Percentiles rank a stretch among this genome's conserved stretches.
Evolutionary conservation across 2,888 invertebrate species (phyloP).

Genomic region (Pardosa pseudoannulata): DNA sequence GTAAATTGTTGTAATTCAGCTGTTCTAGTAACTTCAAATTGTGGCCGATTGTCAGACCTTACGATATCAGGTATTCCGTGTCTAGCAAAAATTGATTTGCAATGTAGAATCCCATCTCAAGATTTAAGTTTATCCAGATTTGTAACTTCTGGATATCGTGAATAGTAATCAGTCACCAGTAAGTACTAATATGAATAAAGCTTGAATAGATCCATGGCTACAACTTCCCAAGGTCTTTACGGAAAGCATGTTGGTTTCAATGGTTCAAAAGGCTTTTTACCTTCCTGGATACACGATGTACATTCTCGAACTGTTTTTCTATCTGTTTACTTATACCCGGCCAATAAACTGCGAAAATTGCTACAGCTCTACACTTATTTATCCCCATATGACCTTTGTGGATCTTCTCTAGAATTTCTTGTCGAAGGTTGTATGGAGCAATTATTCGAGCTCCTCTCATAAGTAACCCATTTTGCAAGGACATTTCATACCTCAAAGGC

Average conservation of each 20-base stretch:
- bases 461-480: constrained; percentile 28
- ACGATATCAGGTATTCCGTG: not conserved
- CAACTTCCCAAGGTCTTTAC: constrained; percentile 73
- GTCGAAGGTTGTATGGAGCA: not conserved
- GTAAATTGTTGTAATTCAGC: not conserved
- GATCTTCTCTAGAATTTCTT: not conserved
- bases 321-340: not conserved
- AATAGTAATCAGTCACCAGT: not conserved
- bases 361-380: not conserved
- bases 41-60: no score
- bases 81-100: not conserved
- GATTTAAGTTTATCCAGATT: not conserved
- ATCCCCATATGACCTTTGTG: not conserved
- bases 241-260: constrained; percentile 69
- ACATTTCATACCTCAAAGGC: constrained; percentile 56
- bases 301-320: not conserved
- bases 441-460: constrained; percentile 66
- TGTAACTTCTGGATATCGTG: not conserved
- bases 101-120: not conserved
- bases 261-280: not conserved
- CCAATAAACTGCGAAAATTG: not conserved
- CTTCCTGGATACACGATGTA: not conserved
- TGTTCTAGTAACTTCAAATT: not conserved
- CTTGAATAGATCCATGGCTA: constrained; percentile 74
- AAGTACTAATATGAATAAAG: constrained; percentile 15